Evolutionary conservation across 2,888 invertebrate species (phyloP).

Genomic region (Brenthis hecate): DNA sequence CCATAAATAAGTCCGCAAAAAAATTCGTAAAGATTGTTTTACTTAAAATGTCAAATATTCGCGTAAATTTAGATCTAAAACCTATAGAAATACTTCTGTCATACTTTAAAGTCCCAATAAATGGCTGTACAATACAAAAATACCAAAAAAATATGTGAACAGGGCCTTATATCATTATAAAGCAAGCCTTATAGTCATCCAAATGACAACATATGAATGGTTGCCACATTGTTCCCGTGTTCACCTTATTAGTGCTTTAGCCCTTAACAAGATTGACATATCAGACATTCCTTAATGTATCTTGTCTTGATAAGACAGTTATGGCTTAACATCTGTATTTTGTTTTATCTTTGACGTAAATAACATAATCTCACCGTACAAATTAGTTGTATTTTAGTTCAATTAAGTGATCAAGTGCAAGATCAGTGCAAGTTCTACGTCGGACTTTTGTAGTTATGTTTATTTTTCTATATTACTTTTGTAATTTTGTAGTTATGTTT

Average conservation of each 20-base stretch:
- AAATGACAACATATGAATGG: conserved; percentile 32
- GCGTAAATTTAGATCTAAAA: too few species aligned
- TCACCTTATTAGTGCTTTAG: conserved; percentile 39
- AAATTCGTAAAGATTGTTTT: too few species aligned
- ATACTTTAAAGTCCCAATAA: background rate
- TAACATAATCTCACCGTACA: background rate
- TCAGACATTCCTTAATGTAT: conserved; percentile 11
- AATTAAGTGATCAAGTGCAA: too few species aligned
- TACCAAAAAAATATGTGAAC: background rate
- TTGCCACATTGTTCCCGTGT: conserved; percentile 35
- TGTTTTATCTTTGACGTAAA: conserved; percentile 20
- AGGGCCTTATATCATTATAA: conserved; percentile 1
- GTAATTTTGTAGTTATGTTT: too few species aligned
- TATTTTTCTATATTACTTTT: too few species aligned
- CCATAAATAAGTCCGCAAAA: too few species aligned
- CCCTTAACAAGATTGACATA: conserved; percentile 40
- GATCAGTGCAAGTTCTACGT: too few species aligned
- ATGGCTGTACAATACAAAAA: background rate
- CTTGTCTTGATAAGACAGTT: conserved; percentile 13
- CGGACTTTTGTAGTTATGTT: too few species aligned
- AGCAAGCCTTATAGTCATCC: background rate
- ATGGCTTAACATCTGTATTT: conserved; percentile 1
- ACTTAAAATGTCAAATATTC: too few species aligned
- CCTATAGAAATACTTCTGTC: too few species aligned
- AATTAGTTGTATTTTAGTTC: too few species aligned